phyloP scores from a whole-genome alignment of 2,113 vertebrate species.

The Cyphomyrus discorhynchus region DNA sequence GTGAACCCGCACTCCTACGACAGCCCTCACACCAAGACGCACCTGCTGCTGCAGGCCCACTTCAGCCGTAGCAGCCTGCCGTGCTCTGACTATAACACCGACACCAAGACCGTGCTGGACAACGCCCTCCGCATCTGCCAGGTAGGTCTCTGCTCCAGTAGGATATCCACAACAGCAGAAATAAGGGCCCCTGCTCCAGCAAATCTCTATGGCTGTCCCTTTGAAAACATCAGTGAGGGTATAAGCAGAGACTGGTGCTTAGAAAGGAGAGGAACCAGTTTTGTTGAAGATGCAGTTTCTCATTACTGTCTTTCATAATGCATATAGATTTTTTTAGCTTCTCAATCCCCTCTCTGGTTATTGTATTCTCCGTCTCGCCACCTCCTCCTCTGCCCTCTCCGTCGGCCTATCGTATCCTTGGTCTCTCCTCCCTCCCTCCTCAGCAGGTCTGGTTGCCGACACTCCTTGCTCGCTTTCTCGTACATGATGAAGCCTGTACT shows the following conservation, averaged over 20 bases:
- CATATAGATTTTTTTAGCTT: background rate
- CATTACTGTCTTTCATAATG: background rate
- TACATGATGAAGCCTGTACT: slow-evolving; percentile 38
- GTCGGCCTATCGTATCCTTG: background rate
- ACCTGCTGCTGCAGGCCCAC: slow-evolving; percentile 90
- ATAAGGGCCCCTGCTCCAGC: background rate
- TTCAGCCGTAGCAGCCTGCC: slow-evolving; percentile 80
- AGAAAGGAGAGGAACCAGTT: background rate
- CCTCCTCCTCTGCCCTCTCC: background rate
- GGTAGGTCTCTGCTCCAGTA: slow-evolving; percentile 43
- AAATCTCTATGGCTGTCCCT: background rate
- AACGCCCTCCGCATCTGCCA: slow-evolving; percentile 91
- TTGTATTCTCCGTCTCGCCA: background rate
- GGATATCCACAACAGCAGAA: background rate
- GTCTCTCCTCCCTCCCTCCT: background rate
- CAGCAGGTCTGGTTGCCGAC: background rate
- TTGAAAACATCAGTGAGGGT: background rate
- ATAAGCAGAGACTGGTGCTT: background rate
- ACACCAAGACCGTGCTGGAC: slow-evolving; percentile 94
- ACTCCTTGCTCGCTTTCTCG: slow-evolving; percentile 17
- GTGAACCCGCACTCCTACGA: slow-evolving; percentile 88
- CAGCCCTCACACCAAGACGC: slow-evolving; percentile 92
- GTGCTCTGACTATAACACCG: slow-evolving; percentile 87
- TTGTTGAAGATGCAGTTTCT: background rate
- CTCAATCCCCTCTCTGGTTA: background rate